These are phyloP conservation scores for Argynnis bischoffii DNA, from an alignment of 2,888 invertebrate species.

Conservation along the genomic window DNA sequence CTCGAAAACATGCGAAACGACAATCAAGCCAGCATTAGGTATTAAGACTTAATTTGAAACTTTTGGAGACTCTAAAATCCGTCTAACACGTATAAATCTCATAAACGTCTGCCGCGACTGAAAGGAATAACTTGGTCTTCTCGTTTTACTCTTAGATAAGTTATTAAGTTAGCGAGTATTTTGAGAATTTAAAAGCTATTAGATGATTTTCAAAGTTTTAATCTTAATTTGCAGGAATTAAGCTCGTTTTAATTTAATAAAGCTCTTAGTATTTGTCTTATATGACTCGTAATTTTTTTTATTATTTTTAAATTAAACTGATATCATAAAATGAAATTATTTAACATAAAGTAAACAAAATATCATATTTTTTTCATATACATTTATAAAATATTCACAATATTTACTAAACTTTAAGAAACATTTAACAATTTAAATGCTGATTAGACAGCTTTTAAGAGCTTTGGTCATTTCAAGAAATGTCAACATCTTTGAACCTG, in stretches of 20 bases:
- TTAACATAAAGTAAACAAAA: too few species aligned
- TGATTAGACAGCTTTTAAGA: too few species aligned
- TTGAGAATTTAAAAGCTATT: slow-evolving; percentile 20
- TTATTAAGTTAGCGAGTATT: slow-evolving; percentile 20
- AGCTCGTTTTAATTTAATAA: slow-evolving; percentile 13
- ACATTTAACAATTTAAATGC: too few species aligned
- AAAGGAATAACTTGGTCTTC: slow-evolving; percentile 20
- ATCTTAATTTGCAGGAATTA: slow-evolving; percentile 13
- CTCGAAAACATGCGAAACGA: slow-evolving; percentile 60
- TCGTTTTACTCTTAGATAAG: slow-evolving; percentile 21
- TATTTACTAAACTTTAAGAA: too few species aligned
- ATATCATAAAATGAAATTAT: too few species aligned
- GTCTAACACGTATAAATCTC: slow-evolving; percentile 21
- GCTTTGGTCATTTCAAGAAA: too few species aligned
- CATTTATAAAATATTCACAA: too few species aligned
- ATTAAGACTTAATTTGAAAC: slow-evolving; percentile 39
- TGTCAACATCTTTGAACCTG: too few species aligned
- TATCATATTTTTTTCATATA: too few species aligned
- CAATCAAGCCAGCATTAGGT: slow-evolving; percentile 67
- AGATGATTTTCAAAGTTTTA: slow-evolving; percentile 17
- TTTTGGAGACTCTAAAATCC: slow-evolving; percentile 21
- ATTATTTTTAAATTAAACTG: too few species aligned
- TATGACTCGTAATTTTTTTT: not conserved
- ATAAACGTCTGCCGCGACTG: slow-evolving; percentile 21
- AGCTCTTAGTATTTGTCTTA: not conserved